Evolutionary conservation across 2,888 invertebrate genomes (phyloP).

Genomic region (Rutpela maculata): DNA sequence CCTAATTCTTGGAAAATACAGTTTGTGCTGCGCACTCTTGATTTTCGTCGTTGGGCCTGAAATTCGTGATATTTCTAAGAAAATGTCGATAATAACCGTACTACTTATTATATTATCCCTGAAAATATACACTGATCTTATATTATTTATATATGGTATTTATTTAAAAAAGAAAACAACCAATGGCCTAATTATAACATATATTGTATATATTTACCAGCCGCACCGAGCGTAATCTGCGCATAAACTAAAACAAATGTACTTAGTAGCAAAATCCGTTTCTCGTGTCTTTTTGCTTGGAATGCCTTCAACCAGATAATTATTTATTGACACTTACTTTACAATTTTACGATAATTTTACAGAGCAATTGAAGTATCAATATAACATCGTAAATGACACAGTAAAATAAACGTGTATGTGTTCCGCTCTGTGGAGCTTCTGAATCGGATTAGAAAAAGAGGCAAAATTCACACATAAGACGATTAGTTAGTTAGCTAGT

Average conservation of each 20-base stretch:
- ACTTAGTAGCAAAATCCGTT: constrained; percentile 3
- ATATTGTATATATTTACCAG: constrained; percentile 1
- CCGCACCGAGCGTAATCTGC: neutral
- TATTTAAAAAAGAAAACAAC: no score
- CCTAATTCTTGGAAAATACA: no score
- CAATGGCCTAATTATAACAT: neutral
- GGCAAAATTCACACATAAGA: constrained; percentile 74
- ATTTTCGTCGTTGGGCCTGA: no score
- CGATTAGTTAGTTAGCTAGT: constrained; percentile 72
- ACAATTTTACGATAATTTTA: constrained; percentile 45
- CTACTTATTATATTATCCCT: no score
- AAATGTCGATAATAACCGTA: no score
- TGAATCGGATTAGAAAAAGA: constrained; percentile 72
- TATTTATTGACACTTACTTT: constrained; percentile 45
- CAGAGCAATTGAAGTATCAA: constrained; percentile 31
- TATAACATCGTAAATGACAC: constrained; percentile 25
- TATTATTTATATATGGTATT: no score
- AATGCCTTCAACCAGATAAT: constrained; percentile 27
- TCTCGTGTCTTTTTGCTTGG: constrained; percentile 6
- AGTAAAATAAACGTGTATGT: neutral
- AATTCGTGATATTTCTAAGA: no score
- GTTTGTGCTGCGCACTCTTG: no score
- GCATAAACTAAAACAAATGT: constrained; percentile 24
- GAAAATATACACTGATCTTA: no score
- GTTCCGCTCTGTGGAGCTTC: constrained; percentile 51